Evolutionary conservation across 2,797 vertebrate genomes (phyloP).

Genomic region (Parotocinclus haroldoi): DNA sequence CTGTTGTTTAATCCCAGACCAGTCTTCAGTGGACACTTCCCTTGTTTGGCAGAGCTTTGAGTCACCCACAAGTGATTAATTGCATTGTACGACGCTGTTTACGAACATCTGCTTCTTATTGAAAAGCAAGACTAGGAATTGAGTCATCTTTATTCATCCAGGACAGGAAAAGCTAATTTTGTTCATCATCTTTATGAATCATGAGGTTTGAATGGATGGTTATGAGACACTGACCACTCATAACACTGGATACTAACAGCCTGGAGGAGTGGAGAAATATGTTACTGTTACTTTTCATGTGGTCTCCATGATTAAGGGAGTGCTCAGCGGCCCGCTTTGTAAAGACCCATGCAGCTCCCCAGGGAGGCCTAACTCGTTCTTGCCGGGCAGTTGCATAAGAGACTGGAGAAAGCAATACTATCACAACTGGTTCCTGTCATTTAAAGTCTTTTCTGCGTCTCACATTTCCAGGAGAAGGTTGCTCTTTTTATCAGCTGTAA

Average conservation of each 20-base stretch:
- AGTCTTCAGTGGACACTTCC: not conserved
- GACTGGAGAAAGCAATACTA: constrained; percentile 51
- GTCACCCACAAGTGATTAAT: constrained; percentile 12
- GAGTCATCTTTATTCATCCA: constrained; percentile 21
- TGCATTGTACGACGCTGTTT: constrained; percentile 11
- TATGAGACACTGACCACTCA: constrained; percentile 21
- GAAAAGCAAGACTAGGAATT: constrained; percentile 9
- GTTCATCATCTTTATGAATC: not conserved
- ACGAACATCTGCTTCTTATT: constrained; percentile 22
- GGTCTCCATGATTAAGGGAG: constrained; percentile 17
- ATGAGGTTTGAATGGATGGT: not conserved
- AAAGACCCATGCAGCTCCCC: constrained; percentile 25
- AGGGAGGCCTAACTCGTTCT: constrained; percentile 38
- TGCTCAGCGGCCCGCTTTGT: constrained; percentile 12
- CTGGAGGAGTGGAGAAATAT: not conserved
- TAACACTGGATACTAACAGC: not conserved
- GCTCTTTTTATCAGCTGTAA: constrained; percentile 19
- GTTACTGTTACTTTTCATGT: constrained; percentile 13
- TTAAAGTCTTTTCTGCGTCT: constrained; percentile 31
- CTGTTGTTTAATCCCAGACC: constrained; percentile 16
- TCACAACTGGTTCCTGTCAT: constrained; percentile 40
- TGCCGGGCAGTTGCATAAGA: constrained; percentile 26
- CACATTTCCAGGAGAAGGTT: constrained; percentile 3
- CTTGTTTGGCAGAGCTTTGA: constrained; percentile 12
- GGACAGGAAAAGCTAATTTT: constrained; percentile 21